Conservation (phyloP, 2,113 vertebrate species). For the Marmota flaviventris region DNA sequence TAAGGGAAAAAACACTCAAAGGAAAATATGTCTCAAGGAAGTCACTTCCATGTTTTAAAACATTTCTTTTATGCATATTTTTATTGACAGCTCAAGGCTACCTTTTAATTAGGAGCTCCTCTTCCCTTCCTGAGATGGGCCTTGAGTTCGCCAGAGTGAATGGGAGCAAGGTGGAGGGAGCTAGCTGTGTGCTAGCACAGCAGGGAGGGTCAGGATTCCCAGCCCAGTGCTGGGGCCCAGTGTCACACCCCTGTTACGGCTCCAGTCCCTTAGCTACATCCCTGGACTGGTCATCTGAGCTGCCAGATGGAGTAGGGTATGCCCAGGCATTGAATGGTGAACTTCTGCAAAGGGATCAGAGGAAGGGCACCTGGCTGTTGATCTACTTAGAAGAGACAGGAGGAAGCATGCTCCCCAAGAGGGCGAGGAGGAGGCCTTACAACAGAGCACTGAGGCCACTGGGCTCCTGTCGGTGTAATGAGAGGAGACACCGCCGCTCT, state of each 20-base stretch:
- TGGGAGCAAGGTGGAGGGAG: background rate
- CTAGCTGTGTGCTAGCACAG: background rate
- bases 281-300: background rate
- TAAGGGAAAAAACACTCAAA: background rate
- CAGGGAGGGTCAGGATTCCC: background rate
- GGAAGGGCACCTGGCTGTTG: background rate
- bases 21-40: slow-evolving; percentile 6
- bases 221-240: background rate
- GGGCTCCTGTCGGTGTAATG: rapidly evolving
- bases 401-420: background rate
- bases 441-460: background rate
- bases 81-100: slow-evolving; percentile 63
- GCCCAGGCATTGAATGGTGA: background rate
- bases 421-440: too few species aligned
- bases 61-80: slow-evolving; percentile 56
- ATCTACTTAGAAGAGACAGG: background rate
- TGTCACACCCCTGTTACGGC: background rate
- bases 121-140: background rate
- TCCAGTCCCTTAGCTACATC: background rate
- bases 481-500: background rate
- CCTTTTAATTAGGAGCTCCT: slow-evolving; percentile 62
- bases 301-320: background rate
- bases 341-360: background rate
- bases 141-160: background rate
- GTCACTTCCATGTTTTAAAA: slow-evolving; percentile 55